A percentile compares a stretch with the other conserved stretches of the same genome.
phyloP scores from a whole-genome alignment of 2,113 vertebrate genomes.

The Archilochus colubris region DNA sequence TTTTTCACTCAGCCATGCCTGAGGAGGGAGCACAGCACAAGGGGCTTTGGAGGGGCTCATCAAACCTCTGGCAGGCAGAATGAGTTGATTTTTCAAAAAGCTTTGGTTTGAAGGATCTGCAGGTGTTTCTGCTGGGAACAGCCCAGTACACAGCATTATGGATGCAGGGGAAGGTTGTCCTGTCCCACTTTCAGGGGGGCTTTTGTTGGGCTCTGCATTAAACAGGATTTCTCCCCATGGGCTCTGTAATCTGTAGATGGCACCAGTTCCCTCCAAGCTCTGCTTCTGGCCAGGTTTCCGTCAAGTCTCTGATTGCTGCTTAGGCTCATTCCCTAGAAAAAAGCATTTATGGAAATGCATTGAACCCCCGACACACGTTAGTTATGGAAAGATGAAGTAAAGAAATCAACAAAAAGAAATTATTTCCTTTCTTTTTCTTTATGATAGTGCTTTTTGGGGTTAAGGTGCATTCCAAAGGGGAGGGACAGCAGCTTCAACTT shows the following conservation, averaged over 20 bases:
- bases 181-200: background rate
- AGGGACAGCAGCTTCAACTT: background rate
- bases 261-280: background rate
- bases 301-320: background rate
- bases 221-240: background rate
- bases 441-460: background rate
- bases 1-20: background rate
- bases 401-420: background rate
- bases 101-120: background rate
- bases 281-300: background rate
- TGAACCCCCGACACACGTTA: background rate
- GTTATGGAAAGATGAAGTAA: background rate
- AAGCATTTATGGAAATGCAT: background rate
- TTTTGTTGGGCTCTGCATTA: background rate
- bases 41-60: background rate
- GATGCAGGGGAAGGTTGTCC: rapidly evolving
- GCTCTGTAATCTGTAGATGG: background rate
- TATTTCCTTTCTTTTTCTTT: background rate
- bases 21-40: rapidly evolving
- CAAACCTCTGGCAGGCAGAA: background rate
- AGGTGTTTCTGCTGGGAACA: background rate
- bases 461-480: background rate
- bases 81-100: background rate
- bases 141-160: rapidly evolving
- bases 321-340: constrained; percentile 9